Percentiles rank a stretch among this genome's conserved stretches.
phyloP scores from a whole-genome alignment of 1,140 invertebrate genomes.

The Mactra quadrangularis region DNA sequence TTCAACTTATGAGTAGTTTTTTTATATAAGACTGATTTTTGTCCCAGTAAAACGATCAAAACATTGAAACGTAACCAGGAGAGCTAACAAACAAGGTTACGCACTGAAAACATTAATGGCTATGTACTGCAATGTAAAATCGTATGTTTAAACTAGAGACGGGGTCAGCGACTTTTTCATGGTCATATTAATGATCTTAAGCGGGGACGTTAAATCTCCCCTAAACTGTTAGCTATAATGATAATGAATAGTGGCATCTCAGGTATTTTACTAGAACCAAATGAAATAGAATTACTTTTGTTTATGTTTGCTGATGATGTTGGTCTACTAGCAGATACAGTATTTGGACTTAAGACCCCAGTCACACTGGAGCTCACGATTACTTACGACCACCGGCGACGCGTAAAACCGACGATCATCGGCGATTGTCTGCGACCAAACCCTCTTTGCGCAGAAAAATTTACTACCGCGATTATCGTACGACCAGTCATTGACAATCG shows the following conservation, averaged over 20 bases:
- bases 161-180: not conserved
- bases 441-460: no score
- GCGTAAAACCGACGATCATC: no score
- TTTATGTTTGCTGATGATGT: slow-evolving; percentile 35
- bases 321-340: slow-evolving; percentile 1
- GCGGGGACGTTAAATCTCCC: not conserved
- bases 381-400: no score
- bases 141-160: not conserved
- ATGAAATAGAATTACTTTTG: not conserved
- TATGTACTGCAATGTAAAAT: not conserved
- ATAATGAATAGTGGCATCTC: not conserved
- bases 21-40: not conserved
- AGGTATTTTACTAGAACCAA: slow-evolving; percentile 15
- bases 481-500: no score
- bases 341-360: no score
- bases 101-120: not conserved
- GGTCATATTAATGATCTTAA: not conserved
- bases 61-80: no score
- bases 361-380: no score
- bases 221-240: not conserved
- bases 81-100: not conserved
- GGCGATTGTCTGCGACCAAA: no score
- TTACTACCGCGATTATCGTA: no score
- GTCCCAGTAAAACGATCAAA: not conserved
- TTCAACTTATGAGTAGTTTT: no score